Percentiles rank a stretch among this genome's conserved stretches.
Conservation (phyloP, 2,797 vertebrate genomes). For the Ctenochaetus hawaiiensis region DNA sequence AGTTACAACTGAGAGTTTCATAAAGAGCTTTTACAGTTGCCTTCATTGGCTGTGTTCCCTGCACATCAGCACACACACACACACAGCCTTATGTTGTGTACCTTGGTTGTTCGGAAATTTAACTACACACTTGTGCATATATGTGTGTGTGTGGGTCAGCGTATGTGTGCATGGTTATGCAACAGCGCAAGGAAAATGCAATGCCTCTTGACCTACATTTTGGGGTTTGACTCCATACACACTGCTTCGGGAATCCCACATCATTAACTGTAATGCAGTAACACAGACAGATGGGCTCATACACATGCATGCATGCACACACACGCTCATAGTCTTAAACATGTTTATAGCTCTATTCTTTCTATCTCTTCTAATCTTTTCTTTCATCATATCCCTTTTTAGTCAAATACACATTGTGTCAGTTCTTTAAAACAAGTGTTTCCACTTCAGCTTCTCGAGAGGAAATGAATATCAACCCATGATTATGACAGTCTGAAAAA, state of each 20-base stretch:
- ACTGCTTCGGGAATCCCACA: slow-evolving; percentile 67
- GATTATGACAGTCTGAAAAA: no score
- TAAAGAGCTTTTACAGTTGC: slow-evolving; percentile 38
- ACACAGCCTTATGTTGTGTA: slow-evolving; percentile 7
- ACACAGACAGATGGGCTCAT: not conserved
- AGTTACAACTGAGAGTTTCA: slow-evolving; percentile 14
- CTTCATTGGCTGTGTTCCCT: slow-evolving; percentile 39
- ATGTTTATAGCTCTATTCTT: not conserved
- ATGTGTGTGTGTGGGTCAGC: not conserved
- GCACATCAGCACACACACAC: slow-evolving; percentile 28
- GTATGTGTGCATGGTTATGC: slow-evolving; percentile 53
- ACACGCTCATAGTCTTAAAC: not conserved
- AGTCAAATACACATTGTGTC: not conserved
- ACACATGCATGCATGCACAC: slow-evolving; percentile 4
- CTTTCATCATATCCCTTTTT: not conserved
- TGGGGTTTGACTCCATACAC: slow-evolving; percentile 41
- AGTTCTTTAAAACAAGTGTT: slow-evolving; percentile 7
- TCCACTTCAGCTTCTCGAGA: slow-evolving; percentile 25
- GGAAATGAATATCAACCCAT: slow-evolving; percentile 18
- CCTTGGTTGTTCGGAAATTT: slow-evolving; percentile 4
- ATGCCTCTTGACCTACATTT: slow-evolving; percentile 73
- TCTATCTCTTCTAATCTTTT: not conserved
- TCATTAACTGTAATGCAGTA: slow-evolving; percentile 12
- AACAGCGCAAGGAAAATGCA: slow-evolving; percentile 51
- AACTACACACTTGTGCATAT: slow-evolving; percentile 18